Base-by-base conservation (phyloP, 2,797 vertebrate species). In the Alosa sapidissima region DNA sequence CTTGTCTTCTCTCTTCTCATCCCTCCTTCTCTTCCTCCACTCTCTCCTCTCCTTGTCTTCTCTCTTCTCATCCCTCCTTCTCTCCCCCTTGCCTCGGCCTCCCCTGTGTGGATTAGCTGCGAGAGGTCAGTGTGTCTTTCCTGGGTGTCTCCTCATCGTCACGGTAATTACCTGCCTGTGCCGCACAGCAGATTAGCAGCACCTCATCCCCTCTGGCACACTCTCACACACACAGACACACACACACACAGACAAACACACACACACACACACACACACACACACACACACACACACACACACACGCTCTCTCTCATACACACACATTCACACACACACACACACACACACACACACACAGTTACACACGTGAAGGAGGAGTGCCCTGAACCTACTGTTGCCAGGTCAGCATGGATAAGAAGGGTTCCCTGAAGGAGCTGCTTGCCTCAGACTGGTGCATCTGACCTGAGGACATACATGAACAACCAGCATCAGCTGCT, bases 161-260 rank as follows among this genome's bases (percentile, higher is more conserved):
- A 86, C 65, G 24, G 41, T 82, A 84, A 87, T 88, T 88, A 86
- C 72, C 82, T 68, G 82, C 82, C 55, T 83, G 81, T 81, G 54
- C 81, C 5, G 45, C 28, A n/a, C 48, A 68, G 75, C 75, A 55
- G 60, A 84, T 88, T 84, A 87, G 54, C 49, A 60, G 51, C 55
- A 75, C 82, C 49, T 85, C 55, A 81, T 84, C 82, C 55, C 81
- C 62, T 41, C 68, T 45, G 33, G 36, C 10, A 36, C 68, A 41
- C 68, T 14, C 68, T 14, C 36, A 41, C 68, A 16, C 68, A 41
- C 68, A 14, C 28, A 28, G 28, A 28, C 28, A 28, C 0, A 36
- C 65, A 36, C 65, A 5, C 11, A 14, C 65, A 68, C 65, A 36
- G 65, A 72, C 65, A 36, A 65, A 14, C 65, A 36, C 33, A 72